These are phyloP conservation scores for Vimba vimba DNA, from an alignment of 2,113 vertebrate species.

Conservation along the genomic window DNA sequence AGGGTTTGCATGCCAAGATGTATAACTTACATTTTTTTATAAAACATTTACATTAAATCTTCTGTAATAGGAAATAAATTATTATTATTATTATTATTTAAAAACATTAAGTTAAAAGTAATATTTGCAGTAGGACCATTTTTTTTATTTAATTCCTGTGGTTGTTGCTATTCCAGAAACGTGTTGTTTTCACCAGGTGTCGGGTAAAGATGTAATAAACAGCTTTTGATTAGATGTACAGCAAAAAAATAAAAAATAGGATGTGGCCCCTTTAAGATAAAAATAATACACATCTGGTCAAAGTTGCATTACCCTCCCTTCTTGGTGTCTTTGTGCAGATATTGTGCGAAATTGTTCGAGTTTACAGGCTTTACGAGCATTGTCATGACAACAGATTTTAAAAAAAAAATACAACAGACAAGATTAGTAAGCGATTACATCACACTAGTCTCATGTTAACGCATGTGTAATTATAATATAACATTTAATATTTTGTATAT, in stretches of 20 bases:
- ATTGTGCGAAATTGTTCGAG: not conserved
- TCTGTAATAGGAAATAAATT: not conserved
- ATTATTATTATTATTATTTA: too few species aligned
- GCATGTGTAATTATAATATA: not conserved
- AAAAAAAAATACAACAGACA: not conserved
- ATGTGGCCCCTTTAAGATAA: not conserved
- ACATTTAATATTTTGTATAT: not conserved
- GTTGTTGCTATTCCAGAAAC: not conserved
- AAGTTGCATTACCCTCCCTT: not conserved
- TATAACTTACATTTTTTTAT: not conserved
- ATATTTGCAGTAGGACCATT: not conserved
- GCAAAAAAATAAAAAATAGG: not conserved
- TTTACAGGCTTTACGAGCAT: not conserved
- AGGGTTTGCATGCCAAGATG: not conserved
- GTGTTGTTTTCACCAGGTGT: not conserved
- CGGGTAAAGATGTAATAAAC: not conserved
- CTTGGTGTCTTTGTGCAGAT: constrained; percentile 14
- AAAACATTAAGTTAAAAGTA: not conserved
- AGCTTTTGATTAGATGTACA: not conserved
- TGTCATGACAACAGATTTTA: not conserved
- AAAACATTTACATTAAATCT: not conserved
- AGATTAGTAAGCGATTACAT: not conserved
- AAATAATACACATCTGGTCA: not conserved
- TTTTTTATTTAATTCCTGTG: not conserved
- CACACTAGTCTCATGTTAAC: not conserved